Percentiles rank a stretch among this genome's conserved stretches.
phyloP scores from a whole-genome alignment of 2,888 invertebrate genomes.

The Ethmia dodecea region DNA sequence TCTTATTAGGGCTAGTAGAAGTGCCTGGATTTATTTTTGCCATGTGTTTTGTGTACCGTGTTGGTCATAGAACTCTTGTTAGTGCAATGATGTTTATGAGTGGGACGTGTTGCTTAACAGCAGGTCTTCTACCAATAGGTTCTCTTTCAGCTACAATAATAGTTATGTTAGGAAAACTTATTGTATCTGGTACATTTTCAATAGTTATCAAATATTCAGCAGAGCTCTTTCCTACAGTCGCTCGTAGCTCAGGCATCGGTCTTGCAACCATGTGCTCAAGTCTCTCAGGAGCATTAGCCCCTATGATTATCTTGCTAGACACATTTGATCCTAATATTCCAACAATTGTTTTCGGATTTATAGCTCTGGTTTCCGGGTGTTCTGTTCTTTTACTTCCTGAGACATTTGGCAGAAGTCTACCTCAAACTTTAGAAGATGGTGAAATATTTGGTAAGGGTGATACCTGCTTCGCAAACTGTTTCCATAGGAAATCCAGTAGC shows the following conservation, averaged over 20 bases:
- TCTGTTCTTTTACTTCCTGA: conserved; percentile 87
- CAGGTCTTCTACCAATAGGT: conserved; percentile 82
- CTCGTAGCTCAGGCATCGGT: conserved; percentile 90
- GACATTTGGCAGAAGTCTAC: conserved; percentile 88
- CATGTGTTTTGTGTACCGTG: conserved; percentile 83
- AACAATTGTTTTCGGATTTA: conserved; percentile 84
- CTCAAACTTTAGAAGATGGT: conserved; percentile 89
- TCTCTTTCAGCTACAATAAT: conserved; percentile 78
- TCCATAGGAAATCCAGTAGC: conserved; percentile 54
- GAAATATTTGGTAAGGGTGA: conserved; percentile 91
- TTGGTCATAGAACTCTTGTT: conserved; percentile 86
- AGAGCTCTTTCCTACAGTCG: conserved; percentile 90
- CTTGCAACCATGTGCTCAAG: conserved; percentile 92
- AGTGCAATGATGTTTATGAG: conserved; percentile 88
- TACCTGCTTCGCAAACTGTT: conserved; percentile 85
- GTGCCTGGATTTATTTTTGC: conserved; percentile 87
- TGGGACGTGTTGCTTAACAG: conserved; percentile 85
- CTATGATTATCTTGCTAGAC: conserved; percentile 86
- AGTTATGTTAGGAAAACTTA: conserved; percentile 88
- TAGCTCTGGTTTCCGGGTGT: conserved; percentile 85
- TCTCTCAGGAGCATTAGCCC: conserved; percentile 88
- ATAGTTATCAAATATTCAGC: conserved; percentile 93
- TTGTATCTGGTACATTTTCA: conserved; percentile 90
- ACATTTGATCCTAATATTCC: conserved; percentile 88
- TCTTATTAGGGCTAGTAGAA: conserved; percentile 88